These are phyloP conservation scores for Pimpla rufipes DNA, from an alignment of 2,888 invertebrate genomes.

Conservation along the genomic window DNA sequence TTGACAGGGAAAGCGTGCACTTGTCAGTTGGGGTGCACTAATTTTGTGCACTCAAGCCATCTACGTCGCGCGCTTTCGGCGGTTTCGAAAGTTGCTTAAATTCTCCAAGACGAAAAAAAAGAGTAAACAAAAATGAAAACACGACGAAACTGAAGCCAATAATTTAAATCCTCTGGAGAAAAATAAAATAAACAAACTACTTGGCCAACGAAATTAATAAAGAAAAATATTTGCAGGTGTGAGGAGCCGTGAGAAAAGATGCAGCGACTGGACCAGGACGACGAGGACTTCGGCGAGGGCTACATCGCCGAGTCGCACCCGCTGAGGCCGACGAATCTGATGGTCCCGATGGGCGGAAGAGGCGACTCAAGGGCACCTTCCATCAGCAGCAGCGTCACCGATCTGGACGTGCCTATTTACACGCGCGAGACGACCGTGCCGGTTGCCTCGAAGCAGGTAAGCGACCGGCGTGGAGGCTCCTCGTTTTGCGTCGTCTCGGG, in stretches of 20 bases:
- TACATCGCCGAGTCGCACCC: slow-evolving; percentile 87
- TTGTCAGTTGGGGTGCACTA: slow-evolving; percentile 77
- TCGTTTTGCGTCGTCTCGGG: neutral
- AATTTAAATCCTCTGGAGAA: too few relatives aligned
- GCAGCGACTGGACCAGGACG: slow-evolving; percentile 80
- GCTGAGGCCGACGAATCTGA: slow-evolving; percentile 86
- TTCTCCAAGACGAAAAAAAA: slow-evolving; percentile 3
- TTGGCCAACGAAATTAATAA: neutral
- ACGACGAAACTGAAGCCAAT: neutral
- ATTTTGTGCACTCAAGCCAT: slow-evolving; percentile 74
- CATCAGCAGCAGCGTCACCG: slow-evolving; percentile 87
- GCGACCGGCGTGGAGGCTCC: slow-evolving; percentile 40
- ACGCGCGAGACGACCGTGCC: slow-evolving; percentile 84
- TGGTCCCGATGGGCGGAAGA: slow-evolving; percentile 84
- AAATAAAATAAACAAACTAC: neutral
- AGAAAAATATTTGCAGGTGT: slow-evolving; percentile 12
- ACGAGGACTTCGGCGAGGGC: slow-evolving; percentile 86
- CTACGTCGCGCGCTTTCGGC: slow-evolving; percentile 59
- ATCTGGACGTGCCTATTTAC: slow-evolving; percentile 87
- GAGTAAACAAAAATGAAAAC: neutral
- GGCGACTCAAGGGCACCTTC: slow-evolving; percentile 85
- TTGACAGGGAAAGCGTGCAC: slow-evolving; percentile 81
- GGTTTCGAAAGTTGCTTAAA: slow-evolving; percentile 31
- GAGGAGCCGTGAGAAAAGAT: slow-evolving; percentile 42
- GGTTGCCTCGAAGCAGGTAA: slow-evolving; percentile 79